Percentiles rank a stretch among this genome's conserved stretches.
Conservation (phyloP, 2,797 vertebrate species). For the Phataginus tetradactyla region DNA sequence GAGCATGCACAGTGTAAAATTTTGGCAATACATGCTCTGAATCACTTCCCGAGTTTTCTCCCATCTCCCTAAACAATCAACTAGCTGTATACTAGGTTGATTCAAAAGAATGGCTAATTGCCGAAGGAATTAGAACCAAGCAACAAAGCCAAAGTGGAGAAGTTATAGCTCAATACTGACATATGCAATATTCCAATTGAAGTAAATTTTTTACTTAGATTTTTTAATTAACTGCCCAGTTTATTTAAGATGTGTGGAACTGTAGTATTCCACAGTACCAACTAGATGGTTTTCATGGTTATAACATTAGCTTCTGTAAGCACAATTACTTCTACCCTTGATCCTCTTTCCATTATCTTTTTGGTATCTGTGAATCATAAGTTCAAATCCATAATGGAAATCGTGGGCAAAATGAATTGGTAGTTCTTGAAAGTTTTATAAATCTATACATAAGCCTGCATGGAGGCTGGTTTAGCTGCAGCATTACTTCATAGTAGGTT, state of each 20-base stretch:
- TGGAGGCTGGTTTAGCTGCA: background rate
- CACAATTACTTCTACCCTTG: background rate
- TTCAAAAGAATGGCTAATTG: slow-evolving; percentile 54
- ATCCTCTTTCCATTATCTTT: background rate
- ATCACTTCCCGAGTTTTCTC: slow-evolving; percentile 15
- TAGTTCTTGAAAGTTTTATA: background rate
- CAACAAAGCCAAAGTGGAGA: background rate
- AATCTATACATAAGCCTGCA: background rate
- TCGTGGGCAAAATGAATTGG: background rate
- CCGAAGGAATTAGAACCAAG: slow-evolving; percentile 48
- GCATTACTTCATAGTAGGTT: background rate
- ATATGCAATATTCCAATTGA: background rate
- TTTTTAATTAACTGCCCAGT: background rate
- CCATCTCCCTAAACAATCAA: slow-evolving; percentile 58
- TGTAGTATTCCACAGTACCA: background rate
- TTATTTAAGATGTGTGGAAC: background rate
- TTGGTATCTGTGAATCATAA: background rate
- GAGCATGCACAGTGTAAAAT: slow-evolving; percentile 53
- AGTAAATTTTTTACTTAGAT: background rate
- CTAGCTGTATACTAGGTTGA: slow-evolving; percentile 53
- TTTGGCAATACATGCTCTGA: slow-evolving; percentile 48
- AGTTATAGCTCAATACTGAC: background rate
- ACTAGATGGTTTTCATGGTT: background rate
- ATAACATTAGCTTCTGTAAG: background rate
- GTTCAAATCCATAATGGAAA: background rate